Evolutionary conservation across 2,797 vertebrate genomes (phyloP), one percentile per base, ranked within the genome.

Genomic region (Poecilia picta): DNA sequence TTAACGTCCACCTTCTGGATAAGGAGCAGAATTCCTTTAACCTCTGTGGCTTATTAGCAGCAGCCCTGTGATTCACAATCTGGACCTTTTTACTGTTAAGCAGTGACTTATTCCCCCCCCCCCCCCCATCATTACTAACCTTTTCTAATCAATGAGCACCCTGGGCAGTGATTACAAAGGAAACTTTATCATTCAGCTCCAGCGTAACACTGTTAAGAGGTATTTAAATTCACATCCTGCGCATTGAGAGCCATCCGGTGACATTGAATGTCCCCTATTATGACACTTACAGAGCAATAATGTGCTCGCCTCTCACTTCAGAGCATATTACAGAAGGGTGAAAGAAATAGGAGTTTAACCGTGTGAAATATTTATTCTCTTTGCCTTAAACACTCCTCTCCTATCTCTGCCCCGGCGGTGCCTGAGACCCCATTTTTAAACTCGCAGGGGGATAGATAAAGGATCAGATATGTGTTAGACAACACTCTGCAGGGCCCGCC

Each of bases 401-500:
- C 55, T 71, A 20, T 74, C 62, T 72, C 57, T 62, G 73, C 8
- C 15, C 53, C 86, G 75, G 78, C 74, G 55, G 15, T 36, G 47
- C 25, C 45, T 11, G 33, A 85, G 51, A 81, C 70, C 39, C 39
- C 4, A 10, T 75, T 79, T 76, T 83, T 81, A 55, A 55, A 90
- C 81, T 83, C 79, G 77, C 84, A 85, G 75, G 66, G 78, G 75
- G 84, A 79, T 8, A 73, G 80, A 81, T 81, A 79, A 82, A 83
- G 81, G 64, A 86, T 85, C 81, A 85, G 80, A 86, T 76, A 51
- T 87, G 62, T 80, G 62, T 80, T 72, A 75, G 80, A 85, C 77
- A 86, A 83, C 76, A 81, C 47, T 81, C 83, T 83, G 46, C 75
- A 79, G 25, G 72, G 74, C 75, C 82, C 20, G 55, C 53, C 83